phyloP scores from a whole-genome alignment of 2,797 vertebrate species.

The Sebastes oblongus region DNA sequence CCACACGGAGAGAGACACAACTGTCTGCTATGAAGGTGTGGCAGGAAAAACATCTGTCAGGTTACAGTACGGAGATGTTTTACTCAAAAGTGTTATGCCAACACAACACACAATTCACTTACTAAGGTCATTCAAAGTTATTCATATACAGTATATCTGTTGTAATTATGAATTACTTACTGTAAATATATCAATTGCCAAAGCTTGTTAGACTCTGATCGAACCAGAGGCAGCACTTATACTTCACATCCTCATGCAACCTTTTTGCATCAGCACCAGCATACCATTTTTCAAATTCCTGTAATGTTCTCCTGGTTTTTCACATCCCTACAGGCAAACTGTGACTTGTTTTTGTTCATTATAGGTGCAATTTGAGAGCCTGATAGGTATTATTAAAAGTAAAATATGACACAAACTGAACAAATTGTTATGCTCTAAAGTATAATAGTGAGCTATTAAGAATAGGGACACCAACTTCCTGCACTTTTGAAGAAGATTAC shows the following conservation, averaged over 20 bases:
- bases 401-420: background rate
- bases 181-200: background rate
- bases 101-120: background rate
- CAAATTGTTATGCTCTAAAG: background rate
- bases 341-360: background rate
- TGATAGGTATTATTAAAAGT: background rate
- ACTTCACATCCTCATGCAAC: background rate
- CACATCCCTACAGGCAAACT: background rate
- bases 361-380: background rate
- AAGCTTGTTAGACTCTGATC: slow-evolving; percentile 8
- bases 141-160: background rate
- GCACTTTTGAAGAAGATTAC: background rate
- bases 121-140: background rate
- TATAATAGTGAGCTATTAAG: background rate
- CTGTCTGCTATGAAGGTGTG: background rate
- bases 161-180: background rate
- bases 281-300: background rate
- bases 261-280: background rate
- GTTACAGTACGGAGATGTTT: background rate
- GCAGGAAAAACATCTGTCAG: background rate
- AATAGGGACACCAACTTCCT: background rate
- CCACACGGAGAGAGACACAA: background rate
- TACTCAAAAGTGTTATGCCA: background rate
- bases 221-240: background rate
- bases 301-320: background rate